Evolutionary conservation across 2,113 vertebrate species (phyloP).

Genomic region (Irena cyanogastra): DNA sequence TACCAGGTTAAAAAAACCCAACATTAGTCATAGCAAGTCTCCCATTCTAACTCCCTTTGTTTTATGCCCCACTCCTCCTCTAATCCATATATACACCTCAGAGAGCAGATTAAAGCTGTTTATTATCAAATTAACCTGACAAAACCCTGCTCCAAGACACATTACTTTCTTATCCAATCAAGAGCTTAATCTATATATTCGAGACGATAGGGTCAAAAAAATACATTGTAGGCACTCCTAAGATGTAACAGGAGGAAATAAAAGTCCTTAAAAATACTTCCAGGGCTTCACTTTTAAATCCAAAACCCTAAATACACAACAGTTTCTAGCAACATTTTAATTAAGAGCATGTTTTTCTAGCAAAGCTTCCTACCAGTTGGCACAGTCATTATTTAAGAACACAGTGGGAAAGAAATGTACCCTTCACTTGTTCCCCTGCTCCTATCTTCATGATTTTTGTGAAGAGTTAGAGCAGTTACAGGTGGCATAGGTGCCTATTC

Average conservation of each 20-base stretch:
- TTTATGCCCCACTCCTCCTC: not conserved
- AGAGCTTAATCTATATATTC: not conserved
- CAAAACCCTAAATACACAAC: not conserved
- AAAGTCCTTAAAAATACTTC: not conserved
- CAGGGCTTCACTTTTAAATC: not conserved
- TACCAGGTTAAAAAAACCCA: not conserved
- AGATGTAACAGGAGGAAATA: not conserved
- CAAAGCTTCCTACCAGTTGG: not conserved
- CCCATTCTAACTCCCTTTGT: not conserved
- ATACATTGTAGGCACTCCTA: not conserved
- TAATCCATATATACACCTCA: not conserved
- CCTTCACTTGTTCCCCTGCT: not conserved
- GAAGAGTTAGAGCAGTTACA: not conserved
- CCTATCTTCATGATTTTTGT: not conserved
- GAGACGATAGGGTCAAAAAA: accelerated
- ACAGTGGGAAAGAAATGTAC: accelerated
- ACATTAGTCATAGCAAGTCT: not conserved
- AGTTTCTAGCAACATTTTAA: not conserved
- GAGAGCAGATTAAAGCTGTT: not conserved
- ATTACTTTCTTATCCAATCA: not conserved
- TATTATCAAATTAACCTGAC: not conserved
- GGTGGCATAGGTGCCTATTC: not conserved
- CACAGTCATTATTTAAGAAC: not conserved
- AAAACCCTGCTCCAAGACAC: not conserved
- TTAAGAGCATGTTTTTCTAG: not conserved